These are phyloP conservation scores for Labeo calbasu DNA, from an alignment of 2,797 vertebrate species.

Conservation along the genomic window DNA sequence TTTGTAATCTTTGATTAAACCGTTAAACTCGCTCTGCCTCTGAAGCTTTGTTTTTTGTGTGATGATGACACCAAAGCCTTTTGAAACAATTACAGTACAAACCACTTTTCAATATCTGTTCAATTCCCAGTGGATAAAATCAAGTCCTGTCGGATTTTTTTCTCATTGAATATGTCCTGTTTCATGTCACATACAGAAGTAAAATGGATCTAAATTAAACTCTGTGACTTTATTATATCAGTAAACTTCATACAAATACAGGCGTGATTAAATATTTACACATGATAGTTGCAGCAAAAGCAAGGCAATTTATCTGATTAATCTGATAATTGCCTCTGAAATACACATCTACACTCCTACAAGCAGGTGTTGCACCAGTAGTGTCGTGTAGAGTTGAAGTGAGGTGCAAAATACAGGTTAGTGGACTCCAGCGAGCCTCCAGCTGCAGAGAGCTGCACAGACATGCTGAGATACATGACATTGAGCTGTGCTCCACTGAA, in stretches of 20 bases:
- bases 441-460: conserved; percentile 42
- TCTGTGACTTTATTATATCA: not conserved
- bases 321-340: conserved; percentile 8
- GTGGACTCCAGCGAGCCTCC: conserved; percentile 53
- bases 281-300: not conserved
- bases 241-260: not conserved
- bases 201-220: not conserved
- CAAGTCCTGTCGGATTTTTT: not conserved
- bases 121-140: not conserved
- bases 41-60: not conserved
- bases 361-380: conserved; percentile 48
- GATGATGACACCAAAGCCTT: not conserved
- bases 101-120: not conserved
- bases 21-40: not conserved
- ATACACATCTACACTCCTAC: conserved; percentile 25
- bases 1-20: not conserved
- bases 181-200: not conserved
- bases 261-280: conserved; percentile 19
- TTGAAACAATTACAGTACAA: not conserved
- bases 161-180: not conserved
- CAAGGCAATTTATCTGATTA: not conserved
- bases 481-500: conserved; percentile 16
- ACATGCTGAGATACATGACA: conserved; percentile 40
- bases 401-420: conserved; percentile 40
- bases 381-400: conserved; percentile 43